Evolutionary conservation across 2,797 vertebrate genomes (phyloP), one percentile per base, ranked within the genome.

Genomic region (Centroberyx gerrardi): DNA sequence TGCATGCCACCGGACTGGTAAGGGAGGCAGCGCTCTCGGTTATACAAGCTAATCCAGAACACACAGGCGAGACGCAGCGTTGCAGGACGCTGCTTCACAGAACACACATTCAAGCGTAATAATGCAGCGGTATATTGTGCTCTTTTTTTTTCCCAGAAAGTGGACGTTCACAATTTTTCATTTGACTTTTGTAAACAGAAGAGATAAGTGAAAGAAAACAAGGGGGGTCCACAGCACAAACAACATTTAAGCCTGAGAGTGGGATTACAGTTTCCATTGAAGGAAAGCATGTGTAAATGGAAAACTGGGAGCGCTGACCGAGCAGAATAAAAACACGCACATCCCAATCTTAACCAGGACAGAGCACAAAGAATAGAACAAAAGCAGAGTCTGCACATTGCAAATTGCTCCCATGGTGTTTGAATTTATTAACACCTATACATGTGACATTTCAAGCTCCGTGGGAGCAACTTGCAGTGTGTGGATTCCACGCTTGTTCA

Each of bases 221-320:
- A 71, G 56, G 10, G 49, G 58, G 68, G 62, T 74, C 74, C 71
- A 44, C 27, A 68, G 72, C 68, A 72, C 38, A 27, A 53, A 70
- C 33, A 62, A 6, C 13, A 42, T 51, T 76, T 66, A 71, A 82
- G 68, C 59, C 61, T 71, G 28, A 71, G 8, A 46, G 55, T 29
- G 64, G 61, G 69, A 49, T 58, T 49, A 48, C 22, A 63, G 36
- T 60, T 68, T 59, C 36, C 62, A 82, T 27, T 56, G 31, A 68
- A 67, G 13, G 28, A 61, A 36, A 62, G 5, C 38, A 48, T 17
- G 28, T 70, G 53, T 33, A 28, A 72, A 77, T 8, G 66, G 54
- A n/a, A 67, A 84, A 83, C 17, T 22, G n/a, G 3, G 52, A 62
- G 62, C 78, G 46, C 72, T 78, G 64, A 69, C 49, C 14, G 48